Conservation (phyloP, 2,888 invertebrate genomes). For the Listrodromus nycthemerus region DNA sequence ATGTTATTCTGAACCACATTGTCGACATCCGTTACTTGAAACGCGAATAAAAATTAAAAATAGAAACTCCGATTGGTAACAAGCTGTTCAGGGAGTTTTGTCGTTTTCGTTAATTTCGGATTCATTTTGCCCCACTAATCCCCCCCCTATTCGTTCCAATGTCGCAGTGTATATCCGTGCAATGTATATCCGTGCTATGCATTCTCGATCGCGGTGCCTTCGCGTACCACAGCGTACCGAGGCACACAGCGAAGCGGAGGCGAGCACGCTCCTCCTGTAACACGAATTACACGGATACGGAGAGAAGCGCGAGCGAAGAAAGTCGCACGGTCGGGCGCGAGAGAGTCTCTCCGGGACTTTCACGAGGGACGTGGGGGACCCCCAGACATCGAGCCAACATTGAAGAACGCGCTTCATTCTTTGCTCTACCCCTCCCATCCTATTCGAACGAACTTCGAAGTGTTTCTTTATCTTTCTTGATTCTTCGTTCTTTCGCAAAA, state of each 20-base stretch:
- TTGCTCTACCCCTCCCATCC: not conserved
- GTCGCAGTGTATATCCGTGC: not conserved
- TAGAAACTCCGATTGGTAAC: too few relatives aligned
- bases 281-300: conserved; percentile 45
- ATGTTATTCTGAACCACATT: too few relatives aligned
- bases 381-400: conserved; percentile 51
- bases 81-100: too few relatives aligned
- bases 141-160: not conserved
- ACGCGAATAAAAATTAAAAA: too few relatives aligned
- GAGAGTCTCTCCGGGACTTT: conserved; percentile 67
- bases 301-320: conserved; percentile 52
- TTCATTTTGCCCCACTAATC: too few relatives aligned
- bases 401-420: conserved; percentile 42
- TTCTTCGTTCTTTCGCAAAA: not conserved
- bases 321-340: conserved; percentile 60
- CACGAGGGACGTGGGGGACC: conserved; percentile 54
- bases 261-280: conserved; percentile 39
- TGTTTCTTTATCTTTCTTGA: conserved; percentile 15
- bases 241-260: conserved; percentile 34
- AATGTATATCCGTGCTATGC: conserved; percentile 27
- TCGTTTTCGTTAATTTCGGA: too few relatives aligned
- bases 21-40: too few relatives aligned
- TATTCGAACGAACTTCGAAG: not conserved
- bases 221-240: conserved; percentile 62
- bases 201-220: conserved; percentile 54